Percentiles rank a stretch among this genome's conserved stretches.
These are phyloP conservation scores for Gasterosteus nipponicus DNA, from an alignment of 2,113 vertebrate species.

Conservation along the genomic window DNA sequence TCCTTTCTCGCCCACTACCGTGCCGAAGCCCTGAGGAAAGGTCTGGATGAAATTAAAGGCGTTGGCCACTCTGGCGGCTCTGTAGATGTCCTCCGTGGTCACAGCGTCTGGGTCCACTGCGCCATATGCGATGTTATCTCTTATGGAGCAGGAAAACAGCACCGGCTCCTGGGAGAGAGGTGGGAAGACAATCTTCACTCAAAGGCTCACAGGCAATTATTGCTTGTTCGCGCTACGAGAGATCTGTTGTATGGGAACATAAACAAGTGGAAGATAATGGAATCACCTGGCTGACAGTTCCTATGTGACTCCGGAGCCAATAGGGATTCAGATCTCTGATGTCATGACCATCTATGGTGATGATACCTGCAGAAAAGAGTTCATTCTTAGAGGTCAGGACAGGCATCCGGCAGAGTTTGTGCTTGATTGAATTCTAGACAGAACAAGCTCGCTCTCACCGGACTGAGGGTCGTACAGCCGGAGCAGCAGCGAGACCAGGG, in stretches of 20 bases:
- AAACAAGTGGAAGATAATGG: not conserved
- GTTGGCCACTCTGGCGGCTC: conserved; percentile 89
- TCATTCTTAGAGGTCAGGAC: not conserved
- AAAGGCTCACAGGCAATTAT: not conserved
- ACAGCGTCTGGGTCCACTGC: conserved; percentile 84
- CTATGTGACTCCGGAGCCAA: conserved; percentile 92
- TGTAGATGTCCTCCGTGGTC: conserved; percentile 85
- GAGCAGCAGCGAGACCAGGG: conserved; percentile 90
- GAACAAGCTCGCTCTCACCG: conserved; percentile 77
- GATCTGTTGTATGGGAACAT: not conserved
- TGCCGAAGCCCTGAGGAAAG: conserved; percentile 93
- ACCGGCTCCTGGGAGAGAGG: conserved; percentile 87
- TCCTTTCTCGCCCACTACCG: conserved; percentile 96
- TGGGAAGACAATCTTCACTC: not conserved
- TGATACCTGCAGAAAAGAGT: conserved; percentile 79
- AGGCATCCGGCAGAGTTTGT: not conserved
- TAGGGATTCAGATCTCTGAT: conserved; percentile 89
- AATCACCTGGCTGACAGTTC: conserved; percentile 96
- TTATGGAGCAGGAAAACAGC: conserved; percentile 95
- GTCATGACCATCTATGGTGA: conserved; percentile 88
- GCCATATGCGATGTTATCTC: conserved; percentile 97
- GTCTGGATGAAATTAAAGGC: conserved; percentile 87
- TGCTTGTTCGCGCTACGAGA: not conserved
- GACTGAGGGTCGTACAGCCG: conserved; percentile 88
- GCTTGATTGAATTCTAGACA: not conserved